Evolutionary conservation across 2,888 invertebrate species (phyloP).

Genomic region (Acanthosoma haemorrhoidale): DNA sequence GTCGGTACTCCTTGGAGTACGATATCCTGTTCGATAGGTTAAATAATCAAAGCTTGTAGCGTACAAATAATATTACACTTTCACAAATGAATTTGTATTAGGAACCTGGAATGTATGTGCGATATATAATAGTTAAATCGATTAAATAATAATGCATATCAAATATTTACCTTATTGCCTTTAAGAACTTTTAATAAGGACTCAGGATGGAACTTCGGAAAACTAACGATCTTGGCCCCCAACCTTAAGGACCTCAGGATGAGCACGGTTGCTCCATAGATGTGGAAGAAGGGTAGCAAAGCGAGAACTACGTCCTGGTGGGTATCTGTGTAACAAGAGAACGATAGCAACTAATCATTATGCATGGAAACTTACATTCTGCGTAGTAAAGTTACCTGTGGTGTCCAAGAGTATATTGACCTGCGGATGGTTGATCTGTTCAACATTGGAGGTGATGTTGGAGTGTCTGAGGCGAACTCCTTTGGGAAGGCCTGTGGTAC

Average conservation of each 20-base stretch:
- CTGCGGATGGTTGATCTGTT: conserved; percentile 33
- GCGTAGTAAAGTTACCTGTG: no score
- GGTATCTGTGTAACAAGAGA: conserved; percentile 44
- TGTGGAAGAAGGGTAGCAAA: conserved; percentile 72
- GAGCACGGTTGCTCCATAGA: conserved; percentile 67
- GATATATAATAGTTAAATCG: no score
- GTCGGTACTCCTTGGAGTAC: conserved; percentile 29
- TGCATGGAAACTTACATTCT: no score
- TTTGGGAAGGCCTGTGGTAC: conserved; percentile 77
- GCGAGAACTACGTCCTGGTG: conserved; percentile 55
- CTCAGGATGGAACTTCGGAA: conserved; percentile 70
- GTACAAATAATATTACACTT: no score
- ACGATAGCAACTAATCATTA: no score
- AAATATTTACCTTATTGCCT: conserved; percentile 47
- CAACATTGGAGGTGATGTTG: conserved; percentile 40
- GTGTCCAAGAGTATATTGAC: conserved; percentile 33
- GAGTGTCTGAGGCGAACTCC: conserved; percentile 62
- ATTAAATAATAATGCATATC: no score
- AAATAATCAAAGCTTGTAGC: background rate
- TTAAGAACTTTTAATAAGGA: conserved; percentile 59
- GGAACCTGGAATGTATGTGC: no score
- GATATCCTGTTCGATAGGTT: conserved; percentile 31
- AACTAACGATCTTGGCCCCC: conserved; percentile 59
- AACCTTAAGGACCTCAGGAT: conserved; percentile 56
- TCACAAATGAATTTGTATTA: no score